Evolutionary conservation across 2,797 vertebrate species (phyloP).

Genomic region (Xyrichtys novacula): DNA sequence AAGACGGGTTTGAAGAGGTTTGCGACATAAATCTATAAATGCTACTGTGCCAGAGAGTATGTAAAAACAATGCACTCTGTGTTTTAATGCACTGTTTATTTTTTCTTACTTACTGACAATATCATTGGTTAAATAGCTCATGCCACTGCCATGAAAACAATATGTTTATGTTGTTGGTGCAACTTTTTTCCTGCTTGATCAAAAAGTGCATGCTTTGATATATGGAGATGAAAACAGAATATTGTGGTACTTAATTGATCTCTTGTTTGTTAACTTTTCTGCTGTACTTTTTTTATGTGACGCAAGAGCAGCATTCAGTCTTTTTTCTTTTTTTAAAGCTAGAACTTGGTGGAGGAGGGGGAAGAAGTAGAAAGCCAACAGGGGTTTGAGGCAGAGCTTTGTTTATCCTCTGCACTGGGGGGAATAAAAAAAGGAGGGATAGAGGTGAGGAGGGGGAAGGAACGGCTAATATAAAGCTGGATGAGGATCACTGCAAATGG

Average conservation of each 20-base stretch:
- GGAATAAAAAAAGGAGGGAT: slow-evolving; percentile 30
- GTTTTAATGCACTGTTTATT: slow-evolving; percentile 83
- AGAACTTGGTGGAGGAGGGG: slow-evolving; percentile 26
- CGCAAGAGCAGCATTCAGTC: slow-evolving; percentile 63
- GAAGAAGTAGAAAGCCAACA: slow-evolving; percentile 22
- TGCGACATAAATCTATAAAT: slow-evolving; percentile 41
- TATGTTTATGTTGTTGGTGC: slow-evolving; percentile 79
- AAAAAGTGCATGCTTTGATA: slow-evolving; percentile 82
- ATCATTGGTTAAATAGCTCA: slow-evolving; percentile 80
- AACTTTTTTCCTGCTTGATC: slow-evolving; percentile 80
- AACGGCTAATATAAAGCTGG: slow-evolving; percentile 54
- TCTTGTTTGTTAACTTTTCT: slow-evolving; percentile 72
- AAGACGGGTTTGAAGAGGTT: slow-evolving; percentile 42
- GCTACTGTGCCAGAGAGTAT: slow-evolving; percentile 67
- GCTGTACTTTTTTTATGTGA: slow-evolving; percentile 69
- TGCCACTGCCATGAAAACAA: slow-evolving; percentile 84
- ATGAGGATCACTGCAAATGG: slow-evolving; percentile 66
- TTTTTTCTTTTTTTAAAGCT: slow-evolving; percentile 51
- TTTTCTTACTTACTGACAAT: slow-evolving; percentile 72
- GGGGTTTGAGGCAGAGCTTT: slow-evolving; percentile 46
- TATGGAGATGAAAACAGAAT: slow-evolving; percentile 79
- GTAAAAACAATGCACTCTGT: slow-evolving; percentile 82
- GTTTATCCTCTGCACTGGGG: slow-evolving; percentile 57
- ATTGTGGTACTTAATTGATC: slow-evolving; percentile 77
- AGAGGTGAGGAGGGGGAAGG: slow-evolving; percentile 46